Evolutionary conservation across 2,888 invertebrate genomes (phyloP).

Genomic region (Aethes cnicana): DNA sequence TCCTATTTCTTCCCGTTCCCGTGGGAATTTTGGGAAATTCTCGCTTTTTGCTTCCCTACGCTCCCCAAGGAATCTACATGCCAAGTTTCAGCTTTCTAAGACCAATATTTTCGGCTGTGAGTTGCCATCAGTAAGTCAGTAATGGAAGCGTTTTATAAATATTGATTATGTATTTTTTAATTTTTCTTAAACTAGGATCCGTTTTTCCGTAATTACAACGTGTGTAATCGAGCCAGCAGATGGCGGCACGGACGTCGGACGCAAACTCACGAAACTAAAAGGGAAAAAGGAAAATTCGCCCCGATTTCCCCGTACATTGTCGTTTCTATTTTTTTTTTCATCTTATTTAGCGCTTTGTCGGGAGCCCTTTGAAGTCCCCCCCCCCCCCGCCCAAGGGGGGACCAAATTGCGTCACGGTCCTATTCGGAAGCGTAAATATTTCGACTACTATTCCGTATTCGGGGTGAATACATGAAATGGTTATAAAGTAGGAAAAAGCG

Average conservation of each 20-base stretch:
- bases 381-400: constrained; percentile 55
- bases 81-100: no score
- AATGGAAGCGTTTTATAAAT: no score
- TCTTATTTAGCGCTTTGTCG: constrained; percentile 82
- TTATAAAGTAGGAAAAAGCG: constrained; percentile 6
- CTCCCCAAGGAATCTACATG: no score
- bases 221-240: constrained; percentile 45
- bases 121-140: no score
- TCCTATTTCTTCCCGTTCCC: no score
- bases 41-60: no score
- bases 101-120: no score
- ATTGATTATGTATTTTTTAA: not conserved
- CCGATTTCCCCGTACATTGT: constrained; percentile 78
- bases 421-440: constrained; percentile 69
- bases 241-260: constrained; percentile 31
- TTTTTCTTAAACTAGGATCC: not conserved
- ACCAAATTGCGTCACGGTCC: constrained; percentile 77
- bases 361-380: constrained; percentile 75
- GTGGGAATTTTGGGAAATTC: no score
- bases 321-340: constrained; percentile 76
- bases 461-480: constrained; percentile 11
- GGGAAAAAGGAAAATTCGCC: constrained; percentile 63
- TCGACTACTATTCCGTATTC: constrained; percentile 48
- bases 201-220: constrained; percentile 22
- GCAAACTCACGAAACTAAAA: constrained; percentile 59